These are phyloP conservation scores for Dorcus parallelipipedus DNA, from an alignment of 2,888 invertebrate species.

Conservation along the genomic window DNA sequence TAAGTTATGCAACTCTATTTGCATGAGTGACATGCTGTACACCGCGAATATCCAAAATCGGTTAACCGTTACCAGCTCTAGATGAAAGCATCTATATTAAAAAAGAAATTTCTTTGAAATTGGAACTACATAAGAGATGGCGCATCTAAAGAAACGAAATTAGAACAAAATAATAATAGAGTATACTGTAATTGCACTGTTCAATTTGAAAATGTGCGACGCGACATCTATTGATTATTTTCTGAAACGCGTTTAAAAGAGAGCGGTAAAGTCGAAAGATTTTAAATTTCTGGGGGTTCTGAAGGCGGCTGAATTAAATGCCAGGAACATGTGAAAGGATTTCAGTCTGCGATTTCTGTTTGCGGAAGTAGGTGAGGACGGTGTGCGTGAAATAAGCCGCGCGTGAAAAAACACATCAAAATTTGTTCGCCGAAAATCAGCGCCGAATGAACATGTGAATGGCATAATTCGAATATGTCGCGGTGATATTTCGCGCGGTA, in stretches of 20 bases:
- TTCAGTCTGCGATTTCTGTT: constrained; percentile 3
- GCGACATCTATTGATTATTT: no score
- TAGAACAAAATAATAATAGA: no score
- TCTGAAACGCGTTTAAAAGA: not conserved
- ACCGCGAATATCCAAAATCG: no score
- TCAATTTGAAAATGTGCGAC: no score
- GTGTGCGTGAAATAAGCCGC: not conserved
- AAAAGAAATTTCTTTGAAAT: no score
- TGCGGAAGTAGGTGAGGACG: not conserved
- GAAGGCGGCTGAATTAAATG: constrained; percentile 10
- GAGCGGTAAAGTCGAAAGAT: not conserved
- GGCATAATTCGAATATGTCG: not conserved
- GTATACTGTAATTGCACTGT: no score
- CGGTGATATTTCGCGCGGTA: not conserved
- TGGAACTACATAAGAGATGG: no score
- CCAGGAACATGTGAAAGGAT: constrained; percentile 3
- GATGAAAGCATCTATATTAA: no score
- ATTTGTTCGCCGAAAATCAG: not conserved
- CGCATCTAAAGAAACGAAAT: no score
- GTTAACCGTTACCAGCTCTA: no score
- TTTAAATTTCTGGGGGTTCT: not conserved
- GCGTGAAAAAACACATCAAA: not conserved
- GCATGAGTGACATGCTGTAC: no score
- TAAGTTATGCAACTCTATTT: no score
- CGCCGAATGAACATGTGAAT: constrained; percentile 3